Evolutionary conservation across 2,113 vertebrate species (phyloP).

Genomic region (Melanocharis versteri): DNA sequence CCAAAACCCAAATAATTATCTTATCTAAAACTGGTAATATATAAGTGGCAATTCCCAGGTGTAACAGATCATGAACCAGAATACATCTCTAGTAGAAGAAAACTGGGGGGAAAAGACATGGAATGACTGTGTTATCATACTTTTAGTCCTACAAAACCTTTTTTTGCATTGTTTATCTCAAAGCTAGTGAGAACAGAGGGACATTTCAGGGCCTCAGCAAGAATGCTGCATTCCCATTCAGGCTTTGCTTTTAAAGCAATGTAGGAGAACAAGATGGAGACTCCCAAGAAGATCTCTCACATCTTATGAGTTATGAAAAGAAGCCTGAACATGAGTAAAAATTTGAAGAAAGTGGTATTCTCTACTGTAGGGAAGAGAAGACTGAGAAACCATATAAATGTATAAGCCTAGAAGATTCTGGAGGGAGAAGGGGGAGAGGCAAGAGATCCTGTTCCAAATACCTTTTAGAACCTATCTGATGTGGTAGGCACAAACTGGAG

Average conservation of each 20-base stretch:
- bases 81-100: background rate
- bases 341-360: background rate
- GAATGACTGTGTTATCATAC: background rate
- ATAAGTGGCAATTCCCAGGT: background rate
- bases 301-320: background rate
- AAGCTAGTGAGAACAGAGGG: background rate
- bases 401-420: background rate
- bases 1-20: background rate
- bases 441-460: background rate
- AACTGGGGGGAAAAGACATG: background rate
- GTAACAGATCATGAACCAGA: background rate
- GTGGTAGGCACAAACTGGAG: background rate
- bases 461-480: background rate
- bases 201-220: background rate
- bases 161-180: background rate
- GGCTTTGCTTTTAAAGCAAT: background rate
- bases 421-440: fast-evolving
- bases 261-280: background rate
- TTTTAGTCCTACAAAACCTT: background rate
- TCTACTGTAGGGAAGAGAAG: background rate
- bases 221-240: background rate
- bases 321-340: background rate
- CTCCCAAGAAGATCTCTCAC: background rate
- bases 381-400: background rate
- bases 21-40: background rate